These are phyloP conservation scores for Mythimna albipuncta DNA, from an alignment of 2,888 invertebrate species.

Conservation along the genomic window DNA sequence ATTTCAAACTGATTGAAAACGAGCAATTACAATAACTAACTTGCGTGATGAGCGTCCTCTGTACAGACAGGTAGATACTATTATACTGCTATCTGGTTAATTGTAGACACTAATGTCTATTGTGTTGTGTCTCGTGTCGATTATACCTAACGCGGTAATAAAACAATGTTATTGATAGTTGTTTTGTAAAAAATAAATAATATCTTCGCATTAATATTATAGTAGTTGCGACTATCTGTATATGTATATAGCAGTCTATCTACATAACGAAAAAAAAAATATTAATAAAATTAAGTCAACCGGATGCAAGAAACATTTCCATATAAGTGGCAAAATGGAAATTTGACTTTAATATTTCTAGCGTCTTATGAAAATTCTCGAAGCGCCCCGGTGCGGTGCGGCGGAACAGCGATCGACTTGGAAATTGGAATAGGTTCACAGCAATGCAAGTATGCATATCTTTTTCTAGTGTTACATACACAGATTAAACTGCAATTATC, in stretches of 20 bases:
- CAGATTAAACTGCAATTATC: slow-evolving; percentile 8
- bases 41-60: slow-evolving; percentile 14
- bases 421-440: not conserved
- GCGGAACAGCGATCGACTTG: slow-evolving; percentile 1
- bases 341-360: slow-evolving; percentile 18
- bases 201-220: not conserved
- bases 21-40: slow-evolving; percentile 11
- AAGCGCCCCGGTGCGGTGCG: not conserved
- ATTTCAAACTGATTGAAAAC: slow-evolving; percentile 16
- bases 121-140: slow-evolving; percentile 21
- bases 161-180: slow-evolving; percentile 3
- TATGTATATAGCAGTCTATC: not conserved
- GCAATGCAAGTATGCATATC: slow-evolving; percentile 20
- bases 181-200: not conserved
- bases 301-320: slow-evolving; percentile 11
- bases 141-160: not conserved
- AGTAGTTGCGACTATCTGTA: not conserved
- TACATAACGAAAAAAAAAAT: not conserved
- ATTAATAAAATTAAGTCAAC: not conserved
- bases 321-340: slow-evolving; percentile 9
- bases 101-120: slow-evolving; percentile 11
- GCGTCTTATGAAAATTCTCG: slow-evolving; percentile 25
- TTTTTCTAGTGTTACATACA: not conserved
- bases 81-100: slow-evolving; percentile 8
- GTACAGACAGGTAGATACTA: not conserved